A percentile compares a stretch with the other conserved stretches of the same genome.
phyloP scores from a whole-genome alignment of 1,140 invertebrate species.

The Orussus abietinus region DNA sequence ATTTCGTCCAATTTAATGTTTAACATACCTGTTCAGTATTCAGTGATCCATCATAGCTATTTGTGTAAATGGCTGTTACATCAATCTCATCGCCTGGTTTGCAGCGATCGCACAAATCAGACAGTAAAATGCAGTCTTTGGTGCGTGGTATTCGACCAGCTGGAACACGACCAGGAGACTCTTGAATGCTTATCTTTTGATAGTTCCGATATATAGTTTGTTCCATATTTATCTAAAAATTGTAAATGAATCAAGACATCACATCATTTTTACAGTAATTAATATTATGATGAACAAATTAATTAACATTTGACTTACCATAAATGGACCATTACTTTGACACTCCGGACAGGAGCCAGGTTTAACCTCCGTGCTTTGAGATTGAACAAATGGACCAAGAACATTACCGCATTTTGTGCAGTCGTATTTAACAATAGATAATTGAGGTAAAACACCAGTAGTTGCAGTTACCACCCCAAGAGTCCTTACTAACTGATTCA shows the following conservation, averaged over 20 bases:
- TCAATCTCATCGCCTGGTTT: conserved; percentile 99
- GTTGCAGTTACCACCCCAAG: conserved; percentile 94
- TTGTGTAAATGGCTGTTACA: conserved; percentile 92
- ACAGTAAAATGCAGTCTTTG: conserved; percentile 93
- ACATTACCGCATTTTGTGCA: conserved; percentile 95
- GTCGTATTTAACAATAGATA: conserved; percentile 95
- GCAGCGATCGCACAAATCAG: conserved; percentile 93
- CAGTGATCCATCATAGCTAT: conserved; percentile 96
- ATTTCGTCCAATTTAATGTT: conserved; percentile 5
- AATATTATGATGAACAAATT: too few species aligned
- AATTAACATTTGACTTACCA: conserved; percentile 62
- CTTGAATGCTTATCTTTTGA: conserved; percentile 96
- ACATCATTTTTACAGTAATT: conserved; percentile 8
- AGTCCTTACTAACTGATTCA: conserved; percentile 93
- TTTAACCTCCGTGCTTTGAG: conserved; percentile 88
- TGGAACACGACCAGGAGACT: conserved; percentile 89
- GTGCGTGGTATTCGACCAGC: conserved; percentile 96
- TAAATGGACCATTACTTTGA: conserved; percentile 94
- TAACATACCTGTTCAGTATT: conserved; percentile 78
- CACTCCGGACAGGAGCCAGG: conserved; percentile 97
- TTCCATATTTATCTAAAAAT: conserved; percentile 80
- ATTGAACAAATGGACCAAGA: conserved; percentile 93
- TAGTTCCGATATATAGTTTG: conserved; percentile 98
- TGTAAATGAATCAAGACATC: conserved; percentile 23
- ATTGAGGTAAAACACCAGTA: conserved; percentile 92